phyloP scores from a whole-genome alignment of 2,797 vertebrate species.

The Cyprinodon diabolis region DNA sequence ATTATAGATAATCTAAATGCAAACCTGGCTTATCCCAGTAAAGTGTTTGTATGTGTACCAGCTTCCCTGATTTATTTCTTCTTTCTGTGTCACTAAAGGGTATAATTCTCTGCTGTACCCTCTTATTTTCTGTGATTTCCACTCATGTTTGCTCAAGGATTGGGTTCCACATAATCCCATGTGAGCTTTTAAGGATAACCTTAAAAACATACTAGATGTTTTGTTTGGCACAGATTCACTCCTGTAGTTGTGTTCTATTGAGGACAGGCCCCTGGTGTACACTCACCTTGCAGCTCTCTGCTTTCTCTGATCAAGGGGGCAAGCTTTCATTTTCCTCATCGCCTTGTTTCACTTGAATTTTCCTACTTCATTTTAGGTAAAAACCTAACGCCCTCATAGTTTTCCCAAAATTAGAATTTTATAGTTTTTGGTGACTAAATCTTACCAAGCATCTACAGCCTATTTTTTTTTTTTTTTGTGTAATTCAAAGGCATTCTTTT shows the following conservation, averaged over 20 bases:
- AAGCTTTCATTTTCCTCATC: background rate
- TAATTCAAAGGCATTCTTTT: too few relatives aligned
- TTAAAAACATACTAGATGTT: slow-evolving; percentile 13
- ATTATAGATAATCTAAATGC: background rate
- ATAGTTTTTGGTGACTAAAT: too few relatives aligned
- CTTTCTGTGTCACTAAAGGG: slow-evolving; percentile 1
- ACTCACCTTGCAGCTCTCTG: slow-evolving; percentile 34
- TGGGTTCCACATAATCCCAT: background rate
- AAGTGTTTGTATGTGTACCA: background rate
- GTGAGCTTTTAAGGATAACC: slow-evolving; percentile 9
- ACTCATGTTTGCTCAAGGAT: background rate
- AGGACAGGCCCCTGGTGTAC: slow-evolving; percentile 21
- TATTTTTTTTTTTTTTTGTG: too few relatives aligned
- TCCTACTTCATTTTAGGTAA: slow-evolving; percentile 36
- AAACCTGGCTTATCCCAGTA: background rate
- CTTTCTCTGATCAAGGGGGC: slow-evolving; percentile 34
- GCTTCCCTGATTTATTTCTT: background rate
- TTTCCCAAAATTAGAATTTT: too few relatives aligned
- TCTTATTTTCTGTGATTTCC: slow-evolving; percentile 3
- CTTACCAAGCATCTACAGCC: too few relatives aligned
- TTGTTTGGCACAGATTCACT: slow-evolving; percentile 22
- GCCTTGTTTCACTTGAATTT: slow-evolving; percentile 31
- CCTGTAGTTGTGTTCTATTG: slow-evolving; percentile 26
- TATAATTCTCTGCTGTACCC: background rate
- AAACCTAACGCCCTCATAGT: too few relatives aligned